Evolutionary conservation across 2,888 invertebrate genomes (phyloP), one percentile per base, ranked within the genome.

Genomic region (Drosophila mayaguana): DNA sequence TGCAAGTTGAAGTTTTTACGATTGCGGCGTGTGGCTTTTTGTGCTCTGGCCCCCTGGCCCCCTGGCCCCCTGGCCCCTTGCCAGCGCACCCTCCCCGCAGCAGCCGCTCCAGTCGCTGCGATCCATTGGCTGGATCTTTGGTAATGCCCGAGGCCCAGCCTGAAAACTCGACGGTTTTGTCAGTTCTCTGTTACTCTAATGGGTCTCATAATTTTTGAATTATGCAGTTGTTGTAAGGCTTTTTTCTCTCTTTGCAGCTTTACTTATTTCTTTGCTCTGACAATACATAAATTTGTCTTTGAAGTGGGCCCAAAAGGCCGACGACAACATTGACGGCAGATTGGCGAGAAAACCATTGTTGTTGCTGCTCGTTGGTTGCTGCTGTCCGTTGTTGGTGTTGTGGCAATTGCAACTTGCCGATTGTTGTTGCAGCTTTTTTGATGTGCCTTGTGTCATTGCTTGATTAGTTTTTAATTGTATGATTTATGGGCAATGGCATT

Each of bases 401-500:
- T 55, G 59, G 66, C 68, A 56, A 59, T 50, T 77, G 80, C 80
- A 80, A 82, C 71, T 77, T 63, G 82, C 56, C 71, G 69, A 81
- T 82, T 80, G 82, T 73, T 75, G 72, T 53, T 71, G 74, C 67
- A 66, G 80, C 66, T 72, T 77, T 65, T 65, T 65, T 77, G 77
- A 72, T 76, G 86, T 71, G 88, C 68, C 79, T 81, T 88, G 81
- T 87, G 86, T 87, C 88, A 87, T 83, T 81, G 83, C 88, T 86
- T 87, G 86, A 87, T 87, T 87, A 88, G 86, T 86, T 87, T 87
- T 87, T 87, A 87, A 87, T 87, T 87, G 86, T 87, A 80, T 87
- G 86, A 87, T 87, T 87, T 87, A 87, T 87, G 70, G 81, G 46
- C 63, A 64, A 48, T 75, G 65, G 42, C 64, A 62, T 57, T 66